Conservation (phyloP, 2,888 invertebrate genomes). For the Acleris cristana region DNA sequence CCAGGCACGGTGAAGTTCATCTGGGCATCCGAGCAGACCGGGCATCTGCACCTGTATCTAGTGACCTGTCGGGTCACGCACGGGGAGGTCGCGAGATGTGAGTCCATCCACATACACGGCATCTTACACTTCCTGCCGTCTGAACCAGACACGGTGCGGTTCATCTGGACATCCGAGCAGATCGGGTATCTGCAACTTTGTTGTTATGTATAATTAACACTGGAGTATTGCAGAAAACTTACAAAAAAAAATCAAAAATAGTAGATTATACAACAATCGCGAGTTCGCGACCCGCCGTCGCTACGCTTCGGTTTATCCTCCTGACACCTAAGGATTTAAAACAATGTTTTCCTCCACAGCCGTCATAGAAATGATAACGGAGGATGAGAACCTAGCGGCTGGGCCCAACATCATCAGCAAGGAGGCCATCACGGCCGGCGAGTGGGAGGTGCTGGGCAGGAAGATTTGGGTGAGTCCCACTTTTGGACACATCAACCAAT, state of each 20-base stretch:
- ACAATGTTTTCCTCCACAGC: slow-evolving; percentile 52
- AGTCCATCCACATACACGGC: slow-evolving; percentile 39
- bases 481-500: slow-evolving; percentile 1
- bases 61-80: slow-evolving; percentile 85
- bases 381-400: slow-evolving; percentile 65
- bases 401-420: slow-evolving; percentile 87
- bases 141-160: no score
- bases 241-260: no score
- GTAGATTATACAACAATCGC: no score
- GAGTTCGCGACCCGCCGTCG: no score
- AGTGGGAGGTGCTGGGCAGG: slow-evolving; percentile 96
- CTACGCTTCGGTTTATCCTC: no score
- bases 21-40: slow-evolving; percentile 97
- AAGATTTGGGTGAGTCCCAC: slow-evolving; percentile 88
- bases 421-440: slow-evolving; percentile 92
- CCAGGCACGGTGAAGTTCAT: slow-evolving; percentile 86
- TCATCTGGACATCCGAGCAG: no score
- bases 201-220: no score
- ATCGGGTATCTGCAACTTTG: no score
- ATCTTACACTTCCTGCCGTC: not conserved
- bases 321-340: no score
- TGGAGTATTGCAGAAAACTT: no score
- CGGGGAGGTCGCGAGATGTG: slow-evolving; percentile 48
- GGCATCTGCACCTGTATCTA: slow-evolving; percentile 94
- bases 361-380: slow-evolving; percentile 71